These are phyloP conservation scores for Spialia ferax DNA, from an alignment of 2,888 invertebrate genomes.

Conservation along the genomic window DNA sequence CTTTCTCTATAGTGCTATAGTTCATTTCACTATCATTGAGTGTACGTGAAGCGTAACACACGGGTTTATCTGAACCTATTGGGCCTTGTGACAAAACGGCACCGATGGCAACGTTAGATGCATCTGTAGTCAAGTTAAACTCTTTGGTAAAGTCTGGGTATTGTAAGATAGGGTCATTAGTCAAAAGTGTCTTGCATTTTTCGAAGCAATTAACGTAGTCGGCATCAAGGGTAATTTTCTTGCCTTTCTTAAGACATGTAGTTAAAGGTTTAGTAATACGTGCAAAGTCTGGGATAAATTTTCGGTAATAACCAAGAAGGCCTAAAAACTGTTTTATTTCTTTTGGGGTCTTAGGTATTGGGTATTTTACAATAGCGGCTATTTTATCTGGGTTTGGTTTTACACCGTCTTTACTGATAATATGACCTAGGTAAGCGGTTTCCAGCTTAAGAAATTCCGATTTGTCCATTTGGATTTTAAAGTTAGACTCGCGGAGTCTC, in stretches of 20 bases:
- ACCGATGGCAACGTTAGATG: constrained; percentile 16
- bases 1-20: constrained; percentile 18
- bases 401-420: constrained; percentile 49
- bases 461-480: constrained; percentile 53
- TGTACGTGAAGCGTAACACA: constrained; percentile 16
- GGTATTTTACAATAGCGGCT: constrained; percentile 47
- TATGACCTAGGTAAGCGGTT: constrained; percentile 47
- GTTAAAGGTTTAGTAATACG: constrained; percentile 41
- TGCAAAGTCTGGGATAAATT: constrained; percentile 52
- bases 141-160: constrained; percentile 20
- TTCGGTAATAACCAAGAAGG: constrained; percentile 51
- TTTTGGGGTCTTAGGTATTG: constrained; percentile 49
- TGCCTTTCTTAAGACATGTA: constrained; percentile 12
- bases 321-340: constrained; percentile 52
- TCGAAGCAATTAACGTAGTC: constrained; percentile 20
- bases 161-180: constrained; percentile 19
- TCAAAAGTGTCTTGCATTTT: constrained; percentile 15
- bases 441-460: constrained; percentile 49
- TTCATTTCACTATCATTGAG: constrained; percentile 16
- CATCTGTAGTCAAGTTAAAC: constrained; percentile 15
- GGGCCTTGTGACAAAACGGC: constrained; percentile 14
- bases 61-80: constrained; percentile 16
- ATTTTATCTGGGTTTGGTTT: constrained; percentile 52
- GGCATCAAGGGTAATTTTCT: neutral
- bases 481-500: constrained; percentile 44